These are phyloP conservation scores for Hypsopygia costalis DNA, from an alignment of 2,888 invertebrate genomes.

Conservation along the genomic window DNA sequence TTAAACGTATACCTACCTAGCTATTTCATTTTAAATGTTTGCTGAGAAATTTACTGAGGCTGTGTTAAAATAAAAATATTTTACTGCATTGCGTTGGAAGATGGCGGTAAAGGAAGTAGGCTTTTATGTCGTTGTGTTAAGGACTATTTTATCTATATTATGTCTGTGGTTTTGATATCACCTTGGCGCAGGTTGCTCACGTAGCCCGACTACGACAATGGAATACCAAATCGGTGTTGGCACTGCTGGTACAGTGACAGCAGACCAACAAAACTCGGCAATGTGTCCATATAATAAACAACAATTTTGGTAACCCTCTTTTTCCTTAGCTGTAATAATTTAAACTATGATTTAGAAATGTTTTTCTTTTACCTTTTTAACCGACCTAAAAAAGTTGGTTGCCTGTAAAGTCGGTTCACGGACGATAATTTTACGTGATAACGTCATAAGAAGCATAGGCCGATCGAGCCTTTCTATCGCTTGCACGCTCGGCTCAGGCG, in stretches of 20 bases:
- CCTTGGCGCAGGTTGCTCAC: slow-evolving; percentile 24
- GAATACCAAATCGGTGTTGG: slow-evolving; percentile 29
- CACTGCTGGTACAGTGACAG: slow-evolving; percentile 19
- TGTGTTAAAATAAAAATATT: slow-evolving; percentile 12
- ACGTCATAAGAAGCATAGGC: too few relatives aligned
- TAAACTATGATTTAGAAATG: too few relatives aligned
- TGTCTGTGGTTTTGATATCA: slow-evolving; percentile 15
- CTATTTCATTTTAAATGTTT: neutral
- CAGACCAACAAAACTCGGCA: neutral
- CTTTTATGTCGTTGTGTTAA: slow-evolving; percentile 15
- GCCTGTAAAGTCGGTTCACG: too few relatives aligned
- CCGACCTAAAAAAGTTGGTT: too few relatives aligned
- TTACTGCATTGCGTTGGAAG: slow-evolving; percentile 24
- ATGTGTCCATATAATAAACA: neutral
- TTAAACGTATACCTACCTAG: too few relatives aligned
- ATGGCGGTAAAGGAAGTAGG: slow-evolving; percentile 8
- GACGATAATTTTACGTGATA: too few relatives aligned
- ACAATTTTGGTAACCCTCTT: neutral
- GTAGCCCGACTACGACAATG: slow-evolving; percentile 22
- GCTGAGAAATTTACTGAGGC: neutral
- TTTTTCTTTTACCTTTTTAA: too few relatives aligned
- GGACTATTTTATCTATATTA: slow-evolving; percentile 10
- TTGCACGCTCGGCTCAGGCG: too few relatives aligned
- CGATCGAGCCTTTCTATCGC: too few relatives aligned
- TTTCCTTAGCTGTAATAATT: neutral